Conservation (phyloP, 2,888 invertebrate genomes). For the Tubulanus polymorphus region DNA sequence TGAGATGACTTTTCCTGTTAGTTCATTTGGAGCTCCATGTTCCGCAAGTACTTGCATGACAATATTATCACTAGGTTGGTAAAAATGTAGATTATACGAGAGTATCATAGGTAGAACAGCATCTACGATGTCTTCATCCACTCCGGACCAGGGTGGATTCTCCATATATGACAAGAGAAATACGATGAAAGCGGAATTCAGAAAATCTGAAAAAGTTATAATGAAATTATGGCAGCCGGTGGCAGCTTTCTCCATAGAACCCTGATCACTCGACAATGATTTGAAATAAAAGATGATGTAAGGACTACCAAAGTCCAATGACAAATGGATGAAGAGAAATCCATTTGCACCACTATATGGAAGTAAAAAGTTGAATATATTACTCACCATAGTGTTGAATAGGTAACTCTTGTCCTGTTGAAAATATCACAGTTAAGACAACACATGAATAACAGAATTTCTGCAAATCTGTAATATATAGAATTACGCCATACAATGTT, state of each 20-base stretch:
- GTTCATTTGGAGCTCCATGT: conserved; percentile 69
- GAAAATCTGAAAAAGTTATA: conserved; percentile 64
- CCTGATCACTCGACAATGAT: neutral
- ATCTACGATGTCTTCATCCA: conserved; percentile 81
- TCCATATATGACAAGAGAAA: conserved; percentile 81
- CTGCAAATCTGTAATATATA: conserved; percentile 53
- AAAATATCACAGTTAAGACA: conserved; percentile 82
- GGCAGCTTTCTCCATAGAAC: neutral
- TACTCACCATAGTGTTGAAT: conserved; percentile 77
- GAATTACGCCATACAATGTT: no score
- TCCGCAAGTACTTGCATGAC: conserved; percentile 47
- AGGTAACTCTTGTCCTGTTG: conserved; percentile 85
- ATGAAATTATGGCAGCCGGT: neutral
- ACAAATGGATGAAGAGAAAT: neutral
- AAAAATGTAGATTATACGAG: conserved; percentile 85
- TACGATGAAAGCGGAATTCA: conserved; percentile 76
- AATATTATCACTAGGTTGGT: conserved; percentile 41
- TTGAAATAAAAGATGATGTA: neutral
- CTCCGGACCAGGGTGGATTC: conserved; percentile 71
- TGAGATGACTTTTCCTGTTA: conserved; percentile 84
- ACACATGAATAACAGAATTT: conserved; percentile 78
- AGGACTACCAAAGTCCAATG: neutral
- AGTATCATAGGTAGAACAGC: conserved; percentile 77
- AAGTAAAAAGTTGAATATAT: no score
- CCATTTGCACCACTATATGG: neutral